These are phyloP conservation scores for Acanthisitta chloris DNA, from an alignment of 2,113 vertebrate species.

Conservation along the genomic window DNA sequence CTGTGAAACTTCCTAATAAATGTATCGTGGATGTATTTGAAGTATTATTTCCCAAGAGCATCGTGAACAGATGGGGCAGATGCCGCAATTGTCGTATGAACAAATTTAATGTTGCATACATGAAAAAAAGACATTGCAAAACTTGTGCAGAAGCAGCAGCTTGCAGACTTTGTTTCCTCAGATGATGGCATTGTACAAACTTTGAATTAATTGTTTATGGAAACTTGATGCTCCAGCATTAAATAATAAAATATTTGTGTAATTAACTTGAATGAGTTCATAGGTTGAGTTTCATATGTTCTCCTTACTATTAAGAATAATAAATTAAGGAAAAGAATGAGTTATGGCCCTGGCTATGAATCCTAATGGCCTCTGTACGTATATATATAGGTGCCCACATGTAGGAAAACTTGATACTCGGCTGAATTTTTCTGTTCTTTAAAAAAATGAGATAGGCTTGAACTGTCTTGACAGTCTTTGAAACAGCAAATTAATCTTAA, in stretches of 20 bases:
- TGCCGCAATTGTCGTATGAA: not conserved
- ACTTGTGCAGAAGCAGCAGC: not conserved
- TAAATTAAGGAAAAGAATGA: not conserved
- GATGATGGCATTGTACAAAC: not conserved
- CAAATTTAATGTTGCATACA: not conserved
- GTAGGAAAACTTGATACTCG: not conserved
- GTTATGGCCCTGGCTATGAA: not conserved
- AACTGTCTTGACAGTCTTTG: not conserved
- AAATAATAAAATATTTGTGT: not conserved
- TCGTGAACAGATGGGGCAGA: not conserved
- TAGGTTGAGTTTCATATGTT: not conserved
- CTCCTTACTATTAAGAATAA: not conserved
- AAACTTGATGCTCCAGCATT: not conserved
- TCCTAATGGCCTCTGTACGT: not conserved
- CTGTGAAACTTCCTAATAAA: not conserved
- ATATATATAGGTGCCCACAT: not conserved
- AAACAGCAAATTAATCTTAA: constrained; percentile 15
- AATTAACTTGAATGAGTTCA: not conserved
- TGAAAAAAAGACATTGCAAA: not conserved
- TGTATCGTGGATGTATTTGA: not conserved
- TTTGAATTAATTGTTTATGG: not conserved
- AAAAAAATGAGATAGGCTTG: not conserved
- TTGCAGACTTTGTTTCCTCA: not conserved
- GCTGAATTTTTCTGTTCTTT: not conserved
- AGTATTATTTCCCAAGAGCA: not conserved